These are phyloP conservation scores for Perognathus longimembris DNA, from an alignment of 2,113 vertebrate genomes.

Conservation along the genomic window DNA sequence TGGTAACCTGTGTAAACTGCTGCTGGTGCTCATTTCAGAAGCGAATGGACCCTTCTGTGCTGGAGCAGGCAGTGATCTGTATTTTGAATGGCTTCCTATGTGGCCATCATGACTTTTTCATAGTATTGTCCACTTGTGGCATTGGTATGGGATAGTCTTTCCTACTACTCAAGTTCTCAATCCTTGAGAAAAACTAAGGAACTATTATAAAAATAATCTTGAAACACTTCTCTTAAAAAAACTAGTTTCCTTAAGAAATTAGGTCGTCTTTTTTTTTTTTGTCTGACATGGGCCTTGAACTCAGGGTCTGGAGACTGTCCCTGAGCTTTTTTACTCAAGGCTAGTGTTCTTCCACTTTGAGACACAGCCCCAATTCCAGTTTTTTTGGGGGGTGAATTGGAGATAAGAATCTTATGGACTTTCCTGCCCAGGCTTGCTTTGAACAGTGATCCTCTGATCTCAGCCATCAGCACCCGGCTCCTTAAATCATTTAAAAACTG, in stretches of 20 bases:
- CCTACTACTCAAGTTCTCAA: neutral
- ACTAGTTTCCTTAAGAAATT: constrained; percentile 15
- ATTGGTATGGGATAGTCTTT: neutral
- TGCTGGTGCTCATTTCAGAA: constrained; percentile 22
- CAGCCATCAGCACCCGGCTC: neutral
- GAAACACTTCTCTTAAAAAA: constrained; percentile 22
- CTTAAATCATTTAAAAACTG: constrained; percentile 57
- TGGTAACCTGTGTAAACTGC: constrained; percentile 29
- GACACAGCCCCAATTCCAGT: too few relatives aligned
- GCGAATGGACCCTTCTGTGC: neutral
- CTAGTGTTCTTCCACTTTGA: too few relatives aligned
- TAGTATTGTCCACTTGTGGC: neutral
- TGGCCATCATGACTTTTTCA: neutral
- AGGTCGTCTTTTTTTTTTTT: neutral
- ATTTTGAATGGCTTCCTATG: neutral
- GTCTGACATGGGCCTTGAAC: too few relatives aligned
- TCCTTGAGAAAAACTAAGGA: constrained; percentile 49
- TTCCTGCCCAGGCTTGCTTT: too few relatives aligned
- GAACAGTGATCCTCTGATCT: too few relatives aligned
- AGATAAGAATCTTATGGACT: too few relatives aligned
- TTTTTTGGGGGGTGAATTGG: too few relatives aligned
- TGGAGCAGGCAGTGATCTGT: neutral
- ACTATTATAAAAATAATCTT: constrained; percentile 43
- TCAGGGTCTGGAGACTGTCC: too few relatives aligned
- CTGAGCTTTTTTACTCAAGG: too few relatives aligned